These are phyloP conservation scores for Ficedula albicollis DNA, from an alignment of 2,797 vertebrate genomes.

Conservation along the genomic window DNA sequence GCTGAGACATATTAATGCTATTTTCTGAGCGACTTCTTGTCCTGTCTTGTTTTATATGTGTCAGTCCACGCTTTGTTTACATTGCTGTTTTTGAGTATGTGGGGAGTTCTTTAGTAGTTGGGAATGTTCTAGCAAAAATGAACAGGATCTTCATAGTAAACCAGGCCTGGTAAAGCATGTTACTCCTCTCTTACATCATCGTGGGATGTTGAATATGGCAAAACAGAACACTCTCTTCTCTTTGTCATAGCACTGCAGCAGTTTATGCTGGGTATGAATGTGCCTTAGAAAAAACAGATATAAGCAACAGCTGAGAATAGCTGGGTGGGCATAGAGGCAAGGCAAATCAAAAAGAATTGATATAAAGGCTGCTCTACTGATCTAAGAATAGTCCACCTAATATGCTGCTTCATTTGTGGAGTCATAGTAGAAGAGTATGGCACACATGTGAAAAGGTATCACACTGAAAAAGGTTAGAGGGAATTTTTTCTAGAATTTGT, in stretches of 20 bases:
- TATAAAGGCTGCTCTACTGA: not conserved
- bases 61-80: not conserved
- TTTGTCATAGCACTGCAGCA: not conserved
- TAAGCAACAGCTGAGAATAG: not conserved
- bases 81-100: not conserved
- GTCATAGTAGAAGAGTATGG: not conserved
- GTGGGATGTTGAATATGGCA: not conserved
- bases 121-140: not conserved
- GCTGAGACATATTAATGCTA: not conserved
- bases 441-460: not conserved
- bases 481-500: not conserved
- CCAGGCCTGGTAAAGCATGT: not conserved
- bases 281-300: not conserved
- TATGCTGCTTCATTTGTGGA: not conserved
- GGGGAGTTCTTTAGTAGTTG: not conserved
- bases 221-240: not conserved
- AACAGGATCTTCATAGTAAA: not conserved
- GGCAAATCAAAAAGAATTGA: not conserved
- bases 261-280: not conserved
- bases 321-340: not conserved
- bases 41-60: accelerated
- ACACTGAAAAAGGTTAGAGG: not conserved
- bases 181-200: not conserved
- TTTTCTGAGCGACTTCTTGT: not conserved
- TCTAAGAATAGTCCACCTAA: not conserved